A percentile compares a stretch with the other conserved stretches of the same genome.
phyloP scores from a whole-genome alignment of 1,140 invertebrate species.

The Piezodorus guildinii region DNA sequence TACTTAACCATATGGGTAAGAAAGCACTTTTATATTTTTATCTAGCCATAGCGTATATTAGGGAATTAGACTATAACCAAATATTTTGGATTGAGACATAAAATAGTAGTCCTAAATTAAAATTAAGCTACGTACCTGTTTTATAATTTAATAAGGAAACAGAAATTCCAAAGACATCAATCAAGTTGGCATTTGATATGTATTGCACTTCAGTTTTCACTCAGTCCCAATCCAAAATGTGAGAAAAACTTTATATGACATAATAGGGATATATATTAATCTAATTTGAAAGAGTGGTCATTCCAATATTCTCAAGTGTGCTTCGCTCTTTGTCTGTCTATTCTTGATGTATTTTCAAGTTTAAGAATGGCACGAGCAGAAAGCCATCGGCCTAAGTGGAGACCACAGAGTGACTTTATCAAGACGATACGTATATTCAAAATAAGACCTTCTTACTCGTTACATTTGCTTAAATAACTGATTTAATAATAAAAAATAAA shows the following conservation, averaged over 20 bases:
- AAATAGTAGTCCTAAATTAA: not conserved
- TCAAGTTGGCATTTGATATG: not conserved
- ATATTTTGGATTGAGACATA: constrained; percentile 13
- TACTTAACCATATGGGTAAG: not conserved
- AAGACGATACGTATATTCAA: not conserved
- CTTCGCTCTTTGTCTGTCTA: too few relatives aligned
- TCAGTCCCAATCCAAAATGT: constrained; percentile 12
- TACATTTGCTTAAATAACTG: not conserved
- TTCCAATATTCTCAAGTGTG: not conserved
- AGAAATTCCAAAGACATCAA: not conserved
- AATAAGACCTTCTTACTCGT: constrained; percentile 10
- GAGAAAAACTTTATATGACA: not conserved
- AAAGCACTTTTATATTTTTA: constrained; percentile 15
- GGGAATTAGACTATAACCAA: not conserved
- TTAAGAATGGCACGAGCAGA: not conserved
- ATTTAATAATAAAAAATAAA: too few relatives aligned
- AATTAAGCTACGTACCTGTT: constrained; percentile 10
- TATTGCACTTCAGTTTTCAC: not conserved
- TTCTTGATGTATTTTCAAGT: not conserved
- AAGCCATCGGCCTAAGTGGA: constrained; percentile 9
- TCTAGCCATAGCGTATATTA: not conserved
- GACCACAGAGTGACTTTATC: not conserved
- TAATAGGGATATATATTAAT: not conserved
- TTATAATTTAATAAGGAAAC: not conserved
- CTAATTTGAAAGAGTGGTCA: not conserved